These are phyloP conservation scores for Hoplodrina blanda DNA, from an alignment of 2,888 invertebrate species.

Conservation along the genomic window DNA sequence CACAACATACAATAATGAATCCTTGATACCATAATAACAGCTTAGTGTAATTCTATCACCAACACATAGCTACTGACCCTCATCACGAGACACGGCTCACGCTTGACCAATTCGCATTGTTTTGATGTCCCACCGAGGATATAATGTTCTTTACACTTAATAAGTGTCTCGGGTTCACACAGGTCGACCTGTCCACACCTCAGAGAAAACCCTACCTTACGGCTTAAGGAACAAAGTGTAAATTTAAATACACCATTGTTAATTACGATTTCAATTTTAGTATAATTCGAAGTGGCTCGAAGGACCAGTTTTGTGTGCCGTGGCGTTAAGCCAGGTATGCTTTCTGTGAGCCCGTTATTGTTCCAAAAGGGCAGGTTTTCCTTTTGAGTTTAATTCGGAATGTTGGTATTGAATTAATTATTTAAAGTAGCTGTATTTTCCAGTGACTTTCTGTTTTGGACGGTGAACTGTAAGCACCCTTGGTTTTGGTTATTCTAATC, in stretches of 20 bases:
- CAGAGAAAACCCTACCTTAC: slow-evolving; percentile 33
- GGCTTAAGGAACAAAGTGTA: neutral
- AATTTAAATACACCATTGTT: slow-evolving; percentile 35
- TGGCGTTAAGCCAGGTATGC: slow-evolving; percentile 49
- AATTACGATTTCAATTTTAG: slow-evolving; percentile 67
- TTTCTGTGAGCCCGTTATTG: slow-evolving; percentile 37
- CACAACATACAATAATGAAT: neutral
- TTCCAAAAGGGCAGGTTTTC: slow-evolving; percentile 33
- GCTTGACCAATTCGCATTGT: slow-evolving; percentile 59
- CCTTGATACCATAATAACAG: slow-evolving; percentile 24
- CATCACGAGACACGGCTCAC: slow-evolving; percentile 29
- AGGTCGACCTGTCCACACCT: slow-evolving; percentile 34
- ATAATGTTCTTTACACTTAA: slow-evolving; percentile 68
- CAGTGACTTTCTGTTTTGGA: neutral
- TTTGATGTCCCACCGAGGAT: slow-evolving; percentile 63
- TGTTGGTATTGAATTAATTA: slow-evolving; percentile 43
- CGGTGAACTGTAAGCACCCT: neutral
- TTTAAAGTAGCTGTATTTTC: slow-evolving; percentile 19
- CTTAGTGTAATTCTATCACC: slow-evolving; percentile 36
- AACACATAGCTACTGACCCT: slow-evolving; percentile 44
- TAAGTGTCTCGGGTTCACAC: slow-evolving; percentile 60
- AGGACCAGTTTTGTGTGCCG: slow-evolving; percentile 44
- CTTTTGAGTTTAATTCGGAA: slow-evolving; percentile 26
- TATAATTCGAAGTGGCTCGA: slow-evolving; percentile 60
- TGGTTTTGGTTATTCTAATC: slow-evolving; percentile 1